Conservation (phyloP, 2,797 vertebrate species). For the Sciurus vulgaris region DNA sequence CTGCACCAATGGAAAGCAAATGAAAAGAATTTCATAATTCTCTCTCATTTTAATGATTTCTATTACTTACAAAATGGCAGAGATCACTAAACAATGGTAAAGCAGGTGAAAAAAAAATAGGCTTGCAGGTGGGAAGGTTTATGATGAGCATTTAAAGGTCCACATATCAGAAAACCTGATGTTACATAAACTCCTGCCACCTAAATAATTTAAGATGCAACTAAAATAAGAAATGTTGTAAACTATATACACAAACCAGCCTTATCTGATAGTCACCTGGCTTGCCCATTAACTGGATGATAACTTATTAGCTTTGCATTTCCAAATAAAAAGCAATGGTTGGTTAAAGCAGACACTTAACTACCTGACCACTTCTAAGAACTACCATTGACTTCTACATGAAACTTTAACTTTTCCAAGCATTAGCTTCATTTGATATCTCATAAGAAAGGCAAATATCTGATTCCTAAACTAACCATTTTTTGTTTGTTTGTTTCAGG, state of each 20-base stretch:
- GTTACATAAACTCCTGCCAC: not conserved
- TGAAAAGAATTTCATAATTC: not conserved
- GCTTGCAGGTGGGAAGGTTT: not conserved
- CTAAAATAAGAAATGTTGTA: not conserved
- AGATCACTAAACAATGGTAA: conserved; percentile 18
- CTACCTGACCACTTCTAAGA: not conserved
- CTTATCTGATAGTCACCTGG: not conserved
- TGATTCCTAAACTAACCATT: not conserved
- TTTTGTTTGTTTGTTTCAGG: not conserved
- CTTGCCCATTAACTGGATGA: not conserved
- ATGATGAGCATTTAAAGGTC: not conserved
- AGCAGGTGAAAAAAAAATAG: conserved; percentile 36
- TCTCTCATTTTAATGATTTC: not conserved
- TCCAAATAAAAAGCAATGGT: not conserved
- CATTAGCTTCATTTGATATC: not conserved
- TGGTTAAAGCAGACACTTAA: not conserved
- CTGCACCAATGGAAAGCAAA: not conserved
- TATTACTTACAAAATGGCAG: not conserved
- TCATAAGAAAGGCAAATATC: conserved; percentile 5
- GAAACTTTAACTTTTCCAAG: conserved; percentile 44
- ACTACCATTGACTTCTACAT: not conserved
- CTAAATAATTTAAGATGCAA: conserved; percentile 25
- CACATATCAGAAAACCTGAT: not conserved
- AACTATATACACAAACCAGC: not conserved
- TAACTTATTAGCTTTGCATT: not conserved